phyloP scores from a whole-genome alignment of 53 echinoderm and acorn worm genomes.

The Antedon mediterranea region DNA sequence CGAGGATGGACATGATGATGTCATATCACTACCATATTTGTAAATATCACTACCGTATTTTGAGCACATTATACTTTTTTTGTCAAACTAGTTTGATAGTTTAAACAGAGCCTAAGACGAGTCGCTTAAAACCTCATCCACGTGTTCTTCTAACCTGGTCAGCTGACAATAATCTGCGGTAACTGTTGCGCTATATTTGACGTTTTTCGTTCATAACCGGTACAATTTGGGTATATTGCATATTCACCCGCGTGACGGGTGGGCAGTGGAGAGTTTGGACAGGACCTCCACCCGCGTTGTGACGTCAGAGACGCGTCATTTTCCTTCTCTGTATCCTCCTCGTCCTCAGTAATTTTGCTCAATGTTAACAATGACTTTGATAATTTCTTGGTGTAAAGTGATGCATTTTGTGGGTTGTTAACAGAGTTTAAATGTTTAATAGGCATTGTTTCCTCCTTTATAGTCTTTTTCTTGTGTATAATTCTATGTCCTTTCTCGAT shows the following conservation, averaged over 20 bases:
- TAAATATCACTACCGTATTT: too few relatives aligned
- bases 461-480: neutral
- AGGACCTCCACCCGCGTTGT: neutral
- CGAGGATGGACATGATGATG: too few relatives aligned
- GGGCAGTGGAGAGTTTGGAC: neutral
- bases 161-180: neutral
- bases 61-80: too few relatives aligned
- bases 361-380: neutral
- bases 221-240: neutral
- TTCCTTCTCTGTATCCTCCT: neutral
- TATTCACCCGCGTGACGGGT: neutral
- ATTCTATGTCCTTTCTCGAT: neutral
- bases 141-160: too few relatives aligned
- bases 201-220: too few relatives aligned
- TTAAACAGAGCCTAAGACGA: too few relatives aligned
- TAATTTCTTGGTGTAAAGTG: neutral
- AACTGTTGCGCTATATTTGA: neutral
- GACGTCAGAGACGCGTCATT: neutral
- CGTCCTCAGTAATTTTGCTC: neutral
- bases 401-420: neutral
- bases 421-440: neutral
- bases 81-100: too few relatives aligned
- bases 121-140: too few relatives aligned
- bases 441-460: neutral
- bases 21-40: too few relatives aligned